Conservation (phyloP, 2,113 vertebrate genomes). For the Nymphicus hollandicus region DNA sequence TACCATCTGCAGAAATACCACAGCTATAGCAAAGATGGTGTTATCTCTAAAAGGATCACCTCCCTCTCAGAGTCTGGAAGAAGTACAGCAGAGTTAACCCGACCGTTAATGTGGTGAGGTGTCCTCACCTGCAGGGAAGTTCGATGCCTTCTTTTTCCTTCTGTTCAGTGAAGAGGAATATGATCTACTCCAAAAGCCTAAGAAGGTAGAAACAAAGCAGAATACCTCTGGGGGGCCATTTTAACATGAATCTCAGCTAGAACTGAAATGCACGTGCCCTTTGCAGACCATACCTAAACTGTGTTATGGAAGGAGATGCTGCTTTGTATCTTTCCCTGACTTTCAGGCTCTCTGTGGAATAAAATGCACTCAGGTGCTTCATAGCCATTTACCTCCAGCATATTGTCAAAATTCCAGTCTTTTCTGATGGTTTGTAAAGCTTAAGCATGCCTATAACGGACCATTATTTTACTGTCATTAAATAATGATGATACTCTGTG, state of each 20-base stretch:
- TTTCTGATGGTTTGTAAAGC: not conserved
- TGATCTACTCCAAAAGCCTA: not conserved
- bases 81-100: not conserved
- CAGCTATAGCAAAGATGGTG: not conserved
- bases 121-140: not conserved
- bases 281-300: slow-evolving; percentile 18
- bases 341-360: not conserved
- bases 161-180: not conserved
- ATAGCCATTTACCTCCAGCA: not conserved
- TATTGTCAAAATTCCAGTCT: slow-evolving; percentile 1
- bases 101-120: not conserved
- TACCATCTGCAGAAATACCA: not conserved
- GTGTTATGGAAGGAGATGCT: not conserved
- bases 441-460: not conserved
- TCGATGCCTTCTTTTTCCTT: not conserved
- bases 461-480: slow-evolving; percentile 28
- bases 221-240: not conserved
- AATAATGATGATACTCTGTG: slow-evolving; percentile 38
- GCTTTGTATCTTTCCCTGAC: not conserved
- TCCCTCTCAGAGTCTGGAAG: not conserved
- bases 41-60: not conserved
- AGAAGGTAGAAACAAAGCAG: not conserved
- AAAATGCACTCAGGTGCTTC: slow-evolving; percentile 9
- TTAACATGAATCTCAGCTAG: slow-evolving; percentile 9
- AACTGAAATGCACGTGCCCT: not conserved